A percentile compares a stretch with the other conserved stretches of the same genome.
phyloP scores from a whole-genome alignment of 1,140 invertebrate species.

The Lethrus apterus region DNA sequence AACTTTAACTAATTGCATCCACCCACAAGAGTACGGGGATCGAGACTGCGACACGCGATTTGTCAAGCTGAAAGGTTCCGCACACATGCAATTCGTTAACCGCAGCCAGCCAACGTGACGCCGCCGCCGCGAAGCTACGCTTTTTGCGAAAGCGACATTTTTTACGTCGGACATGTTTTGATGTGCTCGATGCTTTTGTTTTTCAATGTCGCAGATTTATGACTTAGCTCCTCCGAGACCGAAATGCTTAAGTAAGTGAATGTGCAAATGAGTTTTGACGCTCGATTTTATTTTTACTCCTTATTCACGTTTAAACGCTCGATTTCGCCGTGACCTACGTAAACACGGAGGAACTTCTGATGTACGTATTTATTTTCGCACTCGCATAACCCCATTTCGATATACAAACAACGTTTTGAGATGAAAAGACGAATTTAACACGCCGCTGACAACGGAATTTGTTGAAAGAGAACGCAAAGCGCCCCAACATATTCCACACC shows the following conservation, averaged over 20 bases:
- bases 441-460: too few species aligned
- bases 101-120: constrained; percentile 38
- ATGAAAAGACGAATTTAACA: too few species aligned
- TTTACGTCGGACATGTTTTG: constrained; percentile 37
- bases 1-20: constrained; percentile 26
- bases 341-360: too few species aligned
- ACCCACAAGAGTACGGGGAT: constrained; percentile 24
- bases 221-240: constrained; percentile 1
- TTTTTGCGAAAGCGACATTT: constrained; percentile 35
- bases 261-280: constrained; percentile 11
- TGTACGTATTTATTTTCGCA: too few species aligned
- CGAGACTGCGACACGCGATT: constrained; percentile 35
- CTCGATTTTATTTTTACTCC: constrained; percentile 9
- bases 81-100: constrained; percentile 42
- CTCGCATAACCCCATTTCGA: too few species aligned
- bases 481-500: too few species aligned
- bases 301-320: too few species aligned
- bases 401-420: too few species aligned
- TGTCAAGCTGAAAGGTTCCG: constrained; percentile 41
- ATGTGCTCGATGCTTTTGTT: constrained; percentile 36
- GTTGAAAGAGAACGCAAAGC: too few species aligned
- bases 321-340: too few species aligned
- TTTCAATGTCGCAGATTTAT: constrained; percentile 37
- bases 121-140: constrained; percentile 32
- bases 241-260: constrained; percentile 10